Percentiles rank a stretch among this genome's conserved stretches.
Conservation (phyloP, 2,797 vertebrate genomes). For the Leptodactylus fallax region DNA sequence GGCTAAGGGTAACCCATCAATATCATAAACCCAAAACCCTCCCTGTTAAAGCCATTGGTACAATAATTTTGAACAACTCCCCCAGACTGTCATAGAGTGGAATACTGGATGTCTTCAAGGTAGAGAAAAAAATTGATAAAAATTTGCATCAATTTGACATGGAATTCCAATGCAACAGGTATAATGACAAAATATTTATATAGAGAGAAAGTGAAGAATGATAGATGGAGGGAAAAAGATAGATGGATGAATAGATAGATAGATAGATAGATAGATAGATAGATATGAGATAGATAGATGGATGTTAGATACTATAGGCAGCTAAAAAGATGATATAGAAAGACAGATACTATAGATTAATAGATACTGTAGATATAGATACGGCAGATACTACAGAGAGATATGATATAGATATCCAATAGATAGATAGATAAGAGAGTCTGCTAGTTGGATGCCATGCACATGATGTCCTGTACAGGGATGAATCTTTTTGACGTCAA, state of each 20-base stretch:
- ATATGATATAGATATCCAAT: not conserved
- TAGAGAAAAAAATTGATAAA: too few relatives aligned
- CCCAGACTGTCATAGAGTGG: too few relatives aligned
- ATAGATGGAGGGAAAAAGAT: not conserved
- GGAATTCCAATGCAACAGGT: too few relatives aligned
- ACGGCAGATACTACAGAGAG: not conserved
- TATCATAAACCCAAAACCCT: too few relatives aligned
- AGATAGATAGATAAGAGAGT: not conserved
- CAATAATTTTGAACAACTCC: too few relatives aligned
- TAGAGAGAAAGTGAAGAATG: too few relatives aligned
- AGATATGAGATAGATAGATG: not conserved
- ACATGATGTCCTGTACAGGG: not conserved
- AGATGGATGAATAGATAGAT: not conserved
- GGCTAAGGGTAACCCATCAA: too few relatives aligned
- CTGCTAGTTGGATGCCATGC: too few relatives aligned
- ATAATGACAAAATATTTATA: too few relatives aligned
- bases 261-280: slow-evolving; percentile 1
- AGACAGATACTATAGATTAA: not conserved
- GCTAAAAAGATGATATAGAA: not conserved
- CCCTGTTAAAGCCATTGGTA: too few relatives aligned
- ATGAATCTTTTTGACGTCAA: not conserved
- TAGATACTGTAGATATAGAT: not conserved
- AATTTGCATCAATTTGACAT: too few relatives aligned
- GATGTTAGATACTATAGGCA: not conserved
- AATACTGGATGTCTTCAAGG: too few relatives aligned